Percentiles rank a stretch among this genome's conserved stretches.
Evolutionary conservation across 1,140 invertebrate species (phyloP).

Genomic region (Venturia canescens): DNA sequence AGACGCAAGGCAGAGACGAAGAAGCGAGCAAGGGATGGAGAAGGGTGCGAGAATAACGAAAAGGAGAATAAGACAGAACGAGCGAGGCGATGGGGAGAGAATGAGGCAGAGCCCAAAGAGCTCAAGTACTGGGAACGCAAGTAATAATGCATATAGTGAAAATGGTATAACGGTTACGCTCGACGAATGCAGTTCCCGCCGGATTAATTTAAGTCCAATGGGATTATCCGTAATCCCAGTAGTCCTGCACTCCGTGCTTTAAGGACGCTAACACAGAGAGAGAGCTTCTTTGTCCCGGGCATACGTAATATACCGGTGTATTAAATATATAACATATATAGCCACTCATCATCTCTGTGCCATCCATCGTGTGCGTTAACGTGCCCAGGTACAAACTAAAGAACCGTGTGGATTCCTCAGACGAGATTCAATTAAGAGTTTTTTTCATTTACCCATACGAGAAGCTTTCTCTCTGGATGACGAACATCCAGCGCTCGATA

Average conservation of each 20-base stretch:
- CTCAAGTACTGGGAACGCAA: conserved; percentile 34
- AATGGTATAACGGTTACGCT: conserved; percentile 66
- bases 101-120: neutral
- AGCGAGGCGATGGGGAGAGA: neutral
- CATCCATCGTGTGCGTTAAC: neutral
- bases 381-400: neutral
- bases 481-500: neutral
- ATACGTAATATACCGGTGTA: neutral
- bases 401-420: neutral
- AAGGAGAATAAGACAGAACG: neutral
- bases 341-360: neutral
- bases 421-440: neutral
- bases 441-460: neutral
- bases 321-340: neutral
- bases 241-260: conserved; percentile 51
- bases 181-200: conserved; percentile 65
- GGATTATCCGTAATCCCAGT: conserved; percentile 71
- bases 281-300: neutral
- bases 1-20: neutral
- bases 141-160: conserved; percentile 63
- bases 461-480: neutral
- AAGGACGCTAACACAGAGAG: neutral
- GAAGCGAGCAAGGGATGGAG: neutral
- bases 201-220: conserved; percentile 74
- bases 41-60: neutral